Evolutionary conservation across 2,797 vertebrate genomes (phyloP), one percentile per base, ranked within the genome.

Genomic region (Odontamblyopus rebecca): DNA sequence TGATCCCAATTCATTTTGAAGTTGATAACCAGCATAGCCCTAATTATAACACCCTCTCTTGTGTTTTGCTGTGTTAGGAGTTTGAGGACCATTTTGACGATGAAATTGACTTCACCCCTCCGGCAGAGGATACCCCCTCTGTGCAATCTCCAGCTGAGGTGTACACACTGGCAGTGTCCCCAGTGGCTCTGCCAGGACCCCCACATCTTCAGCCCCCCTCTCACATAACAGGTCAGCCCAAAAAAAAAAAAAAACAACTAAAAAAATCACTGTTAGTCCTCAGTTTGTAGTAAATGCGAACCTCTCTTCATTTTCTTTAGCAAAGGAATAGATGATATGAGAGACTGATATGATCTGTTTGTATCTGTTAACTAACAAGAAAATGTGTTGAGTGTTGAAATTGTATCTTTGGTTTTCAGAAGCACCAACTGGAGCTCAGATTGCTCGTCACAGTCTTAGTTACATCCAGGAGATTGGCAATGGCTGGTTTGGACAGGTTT

Each of bases 61-160:
- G 44, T 48, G 0, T 68, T 15, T 19, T 67, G 23, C 67, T 59
- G 4, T 53, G 5, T 0, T 78, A 99, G 97, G 97, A 99, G 83
- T 99, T 99, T 89, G 97, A 99, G 89, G 97, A 99, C 92, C 96
- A 98, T 88, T 97, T 98, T 90, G 97, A 98, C 18, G 96, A 98
- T 91, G 97, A 99, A 84, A 95, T 98, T 71, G 97, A 99, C 89
- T 98, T 99, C 89, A 98, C 96, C 19, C 98, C 98, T 18, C 98
- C 98, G 30, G 97, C 96, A 70, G 98, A 98, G 94, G 97, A 99
- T 86, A 99, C 98, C 0, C 97, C 97, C 0, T 98, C 98, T 70
- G 93, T 96, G 85, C 97, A 97, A 85, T 97, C 96, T 68, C 96
- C 96, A 19, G 96, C 96, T 8, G 98, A 99, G 89, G 97, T 99